Conservation (phyloP, 2,797 vertebrate species). For the Enteromius mattozi region DNA sequence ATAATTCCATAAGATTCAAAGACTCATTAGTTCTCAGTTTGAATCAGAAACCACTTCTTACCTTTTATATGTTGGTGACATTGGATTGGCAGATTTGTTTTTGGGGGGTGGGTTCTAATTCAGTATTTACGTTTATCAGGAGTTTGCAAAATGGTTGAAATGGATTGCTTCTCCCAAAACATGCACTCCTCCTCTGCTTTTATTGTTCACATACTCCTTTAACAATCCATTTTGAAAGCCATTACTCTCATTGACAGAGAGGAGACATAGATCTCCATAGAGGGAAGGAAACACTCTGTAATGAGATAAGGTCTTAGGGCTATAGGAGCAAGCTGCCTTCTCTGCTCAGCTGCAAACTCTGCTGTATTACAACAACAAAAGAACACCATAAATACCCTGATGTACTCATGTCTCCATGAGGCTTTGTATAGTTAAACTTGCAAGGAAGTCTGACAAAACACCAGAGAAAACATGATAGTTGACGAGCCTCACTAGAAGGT, state of each 20-base stretch:
- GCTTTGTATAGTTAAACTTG: background rate
- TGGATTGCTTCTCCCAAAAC: background rate
- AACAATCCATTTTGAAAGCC: slow-evolving; percentile 9
- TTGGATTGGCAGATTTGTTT: background rate
- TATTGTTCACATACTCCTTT: slow-evolving; percentile 8
- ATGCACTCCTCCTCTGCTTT: background rate
- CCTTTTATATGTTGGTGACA: background rate
- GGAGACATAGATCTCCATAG: background rate
- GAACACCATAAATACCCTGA: background rate
- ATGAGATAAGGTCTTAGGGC: slow-evolving; percentile 1
- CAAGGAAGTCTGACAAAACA: background rate
- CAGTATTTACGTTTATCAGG: background rate
- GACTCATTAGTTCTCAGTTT: background rate
- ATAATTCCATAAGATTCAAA: background rate
- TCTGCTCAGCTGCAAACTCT: background rate
- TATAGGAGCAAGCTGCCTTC: background rate
- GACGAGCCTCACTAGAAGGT: background rate
- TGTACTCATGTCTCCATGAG: background rate
- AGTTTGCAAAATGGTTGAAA: slow-evolving; percentile 1
- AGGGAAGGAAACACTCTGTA: background rate
- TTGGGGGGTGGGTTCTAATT: background rate
- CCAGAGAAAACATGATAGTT: background rate
- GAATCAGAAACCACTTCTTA: background rate
- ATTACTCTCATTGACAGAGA: slow-evolving; percentile 13
- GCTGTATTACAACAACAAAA: background rate